phyloP scores from a whole-genome alignment of 2,113 vertebrate species.

The Heliornis fulica region DNA sequence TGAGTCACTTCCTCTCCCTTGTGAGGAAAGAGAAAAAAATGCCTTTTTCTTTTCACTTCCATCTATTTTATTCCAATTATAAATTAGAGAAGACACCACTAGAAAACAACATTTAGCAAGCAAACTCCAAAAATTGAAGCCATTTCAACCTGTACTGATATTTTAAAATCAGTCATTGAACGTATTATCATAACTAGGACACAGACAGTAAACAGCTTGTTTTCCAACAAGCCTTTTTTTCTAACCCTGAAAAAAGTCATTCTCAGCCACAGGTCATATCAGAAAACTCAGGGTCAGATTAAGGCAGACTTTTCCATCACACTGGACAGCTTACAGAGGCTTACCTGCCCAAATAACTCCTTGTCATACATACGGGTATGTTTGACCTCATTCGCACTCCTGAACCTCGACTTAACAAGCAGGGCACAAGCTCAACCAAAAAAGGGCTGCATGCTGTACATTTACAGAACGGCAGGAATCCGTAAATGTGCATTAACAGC shows the following conservation, averaged over 20 bases:
- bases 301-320: neutral
- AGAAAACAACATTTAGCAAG: neutral
- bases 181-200: neutral
- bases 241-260: neutral
- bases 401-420: neutral
- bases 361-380: neutral
- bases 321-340: neutral
- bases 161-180: neutral
- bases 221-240: neutral
- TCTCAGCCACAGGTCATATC: neutral
- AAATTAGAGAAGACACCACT: neutral
- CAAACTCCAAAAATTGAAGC: neutral
- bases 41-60: neutral
- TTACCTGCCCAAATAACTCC: neutral
- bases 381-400: neutral
- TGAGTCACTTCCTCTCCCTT: slow-evolving; percentile 95
- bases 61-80: neutral
- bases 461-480: neutral
- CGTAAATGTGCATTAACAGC: neutral
- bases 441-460: neutral
- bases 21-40: neutral
- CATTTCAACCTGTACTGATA: neutral
- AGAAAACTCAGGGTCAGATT: neutral
- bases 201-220: neutral
- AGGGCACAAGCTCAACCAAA: neutral